phyloP scores from a whole-genome alignment of 2,797 vertebrate species.

The Threskiornis aethiopicus region DNA sequence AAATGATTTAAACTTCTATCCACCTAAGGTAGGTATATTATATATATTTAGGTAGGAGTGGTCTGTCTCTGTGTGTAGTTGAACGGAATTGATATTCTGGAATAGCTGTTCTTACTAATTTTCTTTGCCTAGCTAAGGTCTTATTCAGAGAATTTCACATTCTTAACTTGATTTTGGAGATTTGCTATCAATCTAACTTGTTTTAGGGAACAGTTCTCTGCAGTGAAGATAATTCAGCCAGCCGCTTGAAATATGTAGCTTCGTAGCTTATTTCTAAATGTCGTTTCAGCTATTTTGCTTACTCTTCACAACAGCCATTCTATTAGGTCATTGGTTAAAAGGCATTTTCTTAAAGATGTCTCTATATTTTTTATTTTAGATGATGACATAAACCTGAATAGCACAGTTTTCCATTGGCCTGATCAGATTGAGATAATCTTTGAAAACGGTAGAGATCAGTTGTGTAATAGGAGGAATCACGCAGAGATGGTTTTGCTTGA shows the following conservation, averaged over 20 bases:
- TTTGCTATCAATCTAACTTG: neutral
- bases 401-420: conserved; percentile 86
- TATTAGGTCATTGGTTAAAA: neutral
- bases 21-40: neutral
- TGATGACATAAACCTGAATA: conserved; percentile 86
- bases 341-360: neutral
- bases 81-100: neutral
- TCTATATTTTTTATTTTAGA: conserved; percentile 66
- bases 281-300: neutral
- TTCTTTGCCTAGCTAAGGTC: neutral
- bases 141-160: neutral
- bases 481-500: conserved; percentile 75
- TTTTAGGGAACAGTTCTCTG: neutral
- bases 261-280: neutral
- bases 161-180: neutral
- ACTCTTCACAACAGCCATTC: neutral
- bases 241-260: neutral
- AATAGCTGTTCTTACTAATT: neutral
- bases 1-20: neutral
- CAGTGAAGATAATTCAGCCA: neutral
- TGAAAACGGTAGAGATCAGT: conserved; percentile 70
- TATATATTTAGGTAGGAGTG: neutral
- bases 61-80: neutral
- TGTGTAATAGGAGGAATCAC: conserved; percentile 68
- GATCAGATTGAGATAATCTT: conserved; percentile 79